Conservation (phyloP, 1,140 invertebrate genomes). For the Neotoxoptera formosana region DNA sequence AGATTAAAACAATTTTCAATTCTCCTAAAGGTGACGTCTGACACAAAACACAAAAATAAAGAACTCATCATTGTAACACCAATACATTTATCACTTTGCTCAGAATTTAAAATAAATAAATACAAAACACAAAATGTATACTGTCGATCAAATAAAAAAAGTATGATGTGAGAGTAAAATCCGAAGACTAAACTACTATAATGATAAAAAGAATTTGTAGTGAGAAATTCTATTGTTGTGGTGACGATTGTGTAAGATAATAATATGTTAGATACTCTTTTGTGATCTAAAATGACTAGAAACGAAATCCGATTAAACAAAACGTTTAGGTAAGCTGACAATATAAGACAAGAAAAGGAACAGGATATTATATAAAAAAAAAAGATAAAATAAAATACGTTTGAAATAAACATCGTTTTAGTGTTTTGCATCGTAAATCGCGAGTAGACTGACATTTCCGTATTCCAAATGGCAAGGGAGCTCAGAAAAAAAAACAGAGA, state of each 20-base stretch:
- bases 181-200: neutral
- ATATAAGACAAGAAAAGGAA: neutral
- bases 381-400: neutral
- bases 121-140: neutral
- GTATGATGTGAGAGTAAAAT: neutral
- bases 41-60: no score
- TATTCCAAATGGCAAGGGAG: neutral
- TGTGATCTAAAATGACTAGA: neutral
- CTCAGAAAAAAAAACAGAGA: neutral
- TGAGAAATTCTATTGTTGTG: neutral
- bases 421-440: neutral
- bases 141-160: neutral
- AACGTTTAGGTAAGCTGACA: neutral
- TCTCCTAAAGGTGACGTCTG: no score
- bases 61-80: neutral
- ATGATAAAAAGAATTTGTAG: neutral
- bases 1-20: neutral
- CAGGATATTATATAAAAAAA: neutral
- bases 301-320: constrained; percentile 5
- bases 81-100: neutral
- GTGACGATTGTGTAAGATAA: neutral
- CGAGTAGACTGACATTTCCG: neutral
- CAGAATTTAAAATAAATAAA: neutral
- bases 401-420: neutral
- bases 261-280: neutral